Conservation (phyloP, 2,888 invertebrate species). For the Machimus rusticus region DNA sequence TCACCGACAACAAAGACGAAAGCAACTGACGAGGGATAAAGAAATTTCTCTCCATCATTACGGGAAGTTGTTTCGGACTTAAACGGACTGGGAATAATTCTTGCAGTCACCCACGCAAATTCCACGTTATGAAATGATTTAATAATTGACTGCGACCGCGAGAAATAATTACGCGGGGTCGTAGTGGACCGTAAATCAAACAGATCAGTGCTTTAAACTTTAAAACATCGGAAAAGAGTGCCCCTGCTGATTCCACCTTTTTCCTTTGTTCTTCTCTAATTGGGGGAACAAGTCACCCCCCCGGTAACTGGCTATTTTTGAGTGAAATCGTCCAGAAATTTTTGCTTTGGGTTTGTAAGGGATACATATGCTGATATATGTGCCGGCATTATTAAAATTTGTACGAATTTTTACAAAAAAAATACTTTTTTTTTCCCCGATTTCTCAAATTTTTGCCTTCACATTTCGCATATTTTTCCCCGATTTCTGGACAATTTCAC, state of each 20-base stretch:
- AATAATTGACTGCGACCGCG: neutral
- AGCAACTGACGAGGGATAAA: neutral
- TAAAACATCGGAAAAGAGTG: neutral
- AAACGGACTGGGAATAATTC: constrained; percentile 5
- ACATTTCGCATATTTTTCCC: no score
- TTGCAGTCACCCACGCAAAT: constrained; percentile 1
- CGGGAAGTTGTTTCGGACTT: neutral
- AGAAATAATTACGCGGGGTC: neutral
- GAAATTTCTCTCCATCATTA: neutral
- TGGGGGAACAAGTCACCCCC: no score
- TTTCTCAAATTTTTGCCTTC: no score
- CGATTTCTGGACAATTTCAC: no score
- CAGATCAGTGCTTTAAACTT: neutral
- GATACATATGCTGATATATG: no score
- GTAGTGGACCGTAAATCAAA: neutral
- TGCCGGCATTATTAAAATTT: no score
- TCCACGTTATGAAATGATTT: constrained; percentile 12
- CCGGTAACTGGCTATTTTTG: no score
- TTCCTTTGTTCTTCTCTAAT: neutral
- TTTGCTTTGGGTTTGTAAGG: no score
- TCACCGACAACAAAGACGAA: neutral
- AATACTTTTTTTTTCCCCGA: no score
- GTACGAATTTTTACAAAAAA: no score
- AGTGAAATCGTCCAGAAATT: no score
- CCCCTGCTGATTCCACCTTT: neutral